A percentile compares a stretch with the other conserved stretches of the same genome.
Evolutionary conservation across 2,888 invertebrate species (phyloP).

Genomic region (Didymodactylos carnosus): DNA sequence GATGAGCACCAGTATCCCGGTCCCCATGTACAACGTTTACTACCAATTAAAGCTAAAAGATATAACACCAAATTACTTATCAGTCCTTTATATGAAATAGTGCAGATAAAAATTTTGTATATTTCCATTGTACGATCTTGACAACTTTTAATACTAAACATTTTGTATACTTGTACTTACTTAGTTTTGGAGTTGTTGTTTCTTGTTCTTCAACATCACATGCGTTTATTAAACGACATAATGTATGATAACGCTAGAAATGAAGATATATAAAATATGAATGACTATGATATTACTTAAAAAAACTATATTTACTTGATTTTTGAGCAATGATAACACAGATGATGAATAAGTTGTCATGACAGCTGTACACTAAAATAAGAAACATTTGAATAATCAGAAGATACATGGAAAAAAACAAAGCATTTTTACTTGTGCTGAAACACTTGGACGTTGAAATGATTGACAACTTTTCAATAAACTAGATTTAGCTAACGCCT

Average conservation of each 20-base stretch:
- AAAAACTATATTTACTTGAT: not conserved
- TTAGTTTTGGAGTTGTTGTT: not conserved
- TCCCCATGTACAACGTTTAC: not conserved
- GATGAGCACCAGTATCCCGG: not conserved
- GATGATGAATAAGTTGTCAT: not conserved
- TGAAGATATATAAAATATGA: not conserved
- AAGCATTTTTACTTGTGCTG: not conserved
- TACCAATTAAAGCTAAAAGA: not conserved
- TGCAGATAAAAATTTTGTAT: too few species aligned
- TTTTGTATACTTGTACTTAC: too few species aligned
- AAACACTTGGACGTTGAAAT: not conserved
- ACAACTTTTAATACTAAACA: too few species aligned
- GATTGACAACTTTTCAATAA: not conserved
- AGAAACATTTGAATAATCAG: not conserved
- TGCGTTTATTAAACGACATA: not conserved
- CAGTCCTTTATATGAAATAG: not conserved
- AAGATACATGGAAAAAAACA: not conserved
- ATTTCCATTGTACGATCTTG: too few species aligned
- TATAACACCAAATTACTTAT: too few species aligned
- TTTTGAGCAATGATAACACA: not conserved
- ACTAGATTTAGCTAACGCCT: not conserved
- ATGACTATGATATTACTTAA: not conserved
- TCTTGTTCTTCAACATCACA: not conserved
- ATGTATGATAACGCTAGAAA: not conserved
- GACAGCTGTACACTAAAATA: not conserved